Percentiles rank a stretch among this genome's conserved stretches.
phyloP scores from a whole-genome alignment of 2,888 invertebrate species.

The Ferrisia virgata region DNA sequence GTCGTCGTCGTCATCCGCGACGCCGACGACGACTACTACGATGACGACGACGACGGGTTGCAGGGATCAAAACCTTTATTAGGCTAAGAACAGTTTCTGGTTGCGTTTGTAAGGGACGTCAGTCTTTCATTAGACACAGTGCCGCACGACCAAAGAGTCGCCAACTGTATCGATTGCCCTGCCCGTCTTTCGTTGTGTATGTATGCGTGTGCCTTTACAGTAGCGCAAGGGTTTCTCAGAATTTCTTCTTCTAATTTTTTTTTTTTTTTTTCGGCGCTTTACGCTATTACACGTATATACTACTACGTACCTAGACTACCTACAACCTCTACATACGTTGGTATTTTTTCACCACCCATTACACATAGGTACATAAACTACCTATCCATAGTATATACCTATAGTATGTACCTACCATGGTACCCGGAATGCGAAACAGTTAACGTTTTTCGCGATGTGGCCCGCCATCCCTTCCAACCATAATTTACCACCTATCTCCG shows the following conservation, averaged over 20 bases:
- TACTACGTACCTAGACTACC: background rate
- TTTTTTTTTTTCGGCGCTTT: background rate
- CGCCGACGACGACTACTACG: background rate
- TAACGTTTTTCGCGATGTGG: too few relatives aligned
- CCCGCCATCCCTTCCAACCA: too few relatives aligned
- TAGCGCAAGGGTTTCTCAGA: background rate
- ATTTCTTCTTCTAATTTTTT: too few relatives aligned
- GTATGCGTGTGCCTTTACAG: background rate
- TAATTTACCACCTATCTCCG: too few relatives aligned
- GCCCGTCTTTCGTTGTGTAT: background rate
- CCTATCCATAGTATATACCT: background rate
- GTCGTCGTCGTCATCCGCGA: background rate
- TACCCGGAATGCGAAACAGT: too few relatives aligned
- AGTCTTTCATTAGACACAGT: constrained; percentile 41
- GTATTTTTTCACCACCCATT: too few relatives aligned
- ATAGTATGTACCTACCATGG: background rate
- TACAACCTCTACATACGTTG: too few relatives aligned
- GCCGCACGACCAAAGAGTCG: constrained; percentile 40
- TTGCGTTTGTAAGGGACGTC: constrained; percentile 29
- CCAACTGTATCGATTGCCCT: constrained; percentile 42
- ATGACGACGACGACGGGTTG: background rate
- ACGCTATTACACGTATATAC: too few relatives aligned
- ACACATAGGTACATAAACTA: too few relatives aligned
- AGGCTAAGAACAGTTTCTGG: constrained; percentile 26
- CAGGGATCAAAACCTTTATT: background rate